Evolutionary conservation across 2,797 vertebrate species (phyloP), one percentile per base, ranked within the genome.

Genomic region (Orientallactaga sibirica): DNA sequence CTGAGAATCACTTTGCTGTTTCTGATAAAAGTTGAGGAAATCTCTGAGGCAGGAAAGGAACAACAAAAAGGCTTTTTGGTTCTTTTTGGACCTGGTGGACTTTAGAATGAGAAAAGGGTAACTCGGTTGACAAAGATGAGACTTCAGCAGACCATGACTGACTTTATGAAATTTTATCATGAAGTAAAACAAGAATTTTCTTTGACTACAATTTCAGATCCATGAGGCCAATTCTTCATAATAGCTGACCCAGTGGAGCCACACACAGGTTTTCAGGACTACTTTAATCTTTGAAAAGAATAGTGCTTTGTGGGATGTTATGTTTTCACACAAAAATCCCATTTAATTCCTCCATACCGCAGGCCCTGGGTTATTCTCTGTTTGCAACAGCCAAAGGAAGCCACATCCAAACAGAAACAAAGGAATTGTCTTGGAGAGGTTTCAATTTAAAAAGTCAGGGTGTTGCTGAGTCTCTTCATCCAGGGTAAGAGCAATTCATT

Each of bases 71-170:
- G 25, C 64, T 19, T 24, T 70, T 61, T n/a, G 19, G 27, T 48
- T 88, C 27, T 52, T 1, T 25, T 10, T 71, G 55, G 64, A 64
- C 0, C 0, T 0, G 0, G 18, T 80, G 33, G 76, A 5, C 12
- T 58, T 74, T 68, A 43, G n/a, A 22, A 27, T 66, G 43, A 52
- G 29, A 43, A 66, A 61, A 61, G 22, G 29, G 37, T 2, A n/a
- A 75, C 74, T 66, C 55, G 8, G 33, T 66, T 67, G 20, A 7
- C 22, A 43, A 67, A 29, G 33, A 15, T 11, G 43, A 82, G 75
- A 25, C 9, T 76, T 80, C 19, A 29, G n/a, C 22, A 37, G 37
- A n/a, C 68, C 27, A 8, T 68, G 25, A 18, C 19, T 86, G 18
- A 70, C 48, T 48, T 18, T 77, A 3, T 10, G n/a, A 75, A 58